phyloP scores from a whole-genome alignment of 2,113 vertebrate species.

The Lontra canadensis region DNA sequence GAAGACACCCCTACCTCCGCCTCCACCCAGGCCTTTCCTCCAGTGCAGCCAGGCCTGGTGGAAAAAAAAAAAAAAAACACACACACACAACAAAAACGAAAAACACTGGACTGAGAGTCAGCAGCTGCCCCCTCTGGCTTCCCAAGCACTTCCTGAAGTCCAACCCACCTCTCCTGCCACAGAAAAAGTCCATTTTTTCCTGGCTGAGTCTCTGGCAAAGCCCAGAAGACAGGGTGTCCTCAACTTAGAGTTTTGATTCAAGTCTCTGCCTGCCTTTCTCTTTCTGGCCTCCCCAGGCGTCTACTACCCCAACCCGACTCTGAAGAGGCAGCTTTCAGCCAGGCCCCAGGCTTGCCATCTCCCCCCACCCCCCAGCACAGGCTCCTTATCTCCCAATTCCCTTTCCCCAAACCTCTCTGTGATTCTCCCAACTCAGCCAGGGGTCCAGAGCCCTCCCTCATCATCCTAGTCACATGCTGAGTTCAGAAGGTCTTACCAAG shows the following conservation, averaged over 20 bases:
- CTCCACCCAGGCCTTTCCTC: not conserved
- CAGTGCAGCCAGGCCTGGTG: not conserved
- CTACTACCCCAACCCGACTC: not conserved
- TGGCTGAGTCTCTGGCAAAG: not conserved
- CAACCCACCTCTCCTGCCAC: not conserved
- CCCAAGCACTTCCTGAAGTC: not conserved
- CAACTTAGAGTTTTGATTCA: not conserved
- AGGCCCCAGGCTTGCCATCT: not conserved
- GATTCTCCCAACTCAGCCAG: not conserved
- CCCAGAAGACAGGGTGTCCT: not conserved
- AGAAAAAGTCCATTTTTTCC: not conserved
- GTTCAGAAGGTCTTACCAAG: not conserved
- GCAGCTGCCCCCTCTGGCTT: not conserved
- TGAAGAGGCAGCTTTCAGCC: not conserved
- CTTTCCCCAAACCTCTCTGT: not conserved
- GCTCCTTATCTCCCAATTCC: not conserved
- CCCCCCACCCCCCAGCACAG: rapidly evolving
- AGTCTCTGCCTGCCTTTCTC: not conserved
- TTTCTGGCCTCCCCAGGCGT: not conserved
- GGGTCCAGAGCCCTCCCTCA: not conserved
- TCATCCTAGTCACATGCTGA: not conserved
- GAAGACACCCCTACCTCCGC: not conserved
- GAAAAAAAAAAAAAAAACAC: too few relatives aligned
- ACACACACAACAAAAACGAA: not conserved
- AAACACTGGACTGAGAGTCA: not conserved